Percentiles rank a stretch among this genome's conserved stretches.
Evolutionary conservation across 2,797 vertebrate species (phyloP).

Genomic region (Pachyuromys duprasi): DNA sequence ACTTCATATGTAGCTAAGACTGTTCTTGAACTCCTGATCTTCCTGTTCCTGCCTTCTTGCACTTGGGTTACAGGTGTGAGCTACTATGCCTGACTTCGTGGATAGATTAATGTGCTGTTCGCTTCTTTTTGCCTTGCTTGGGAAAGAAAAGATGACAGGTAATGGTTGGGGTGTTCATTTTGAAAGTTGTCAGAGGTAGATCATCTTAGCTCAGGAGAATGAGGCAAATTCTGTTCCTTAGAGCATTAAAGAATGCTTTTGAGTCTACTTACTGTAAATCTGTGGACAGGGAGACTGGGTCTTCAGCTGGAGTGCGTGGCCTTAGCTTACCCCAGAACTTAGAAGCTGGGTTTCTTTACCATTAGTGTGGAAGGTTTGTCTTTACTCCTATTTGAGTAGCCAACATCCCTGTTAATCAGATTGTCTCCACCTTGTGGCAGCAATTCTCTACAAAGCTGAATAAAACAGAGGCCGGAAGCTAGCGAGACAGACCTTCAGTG

Average conservation of each 20-base stretch:
- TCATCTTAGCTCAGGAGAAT: neutral
- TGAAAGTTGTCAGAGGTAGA: constrained; percentile 35
- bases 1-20: neutral
- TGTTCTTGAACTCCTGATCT: neutral
- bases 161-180: neutral
- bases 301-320: neutral
- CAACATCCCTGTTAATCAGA: neutral
- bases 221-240: neutral
- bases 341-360: neutral
- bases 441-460: constrained; percentile 45
- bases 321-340: constrained; percentile 7
- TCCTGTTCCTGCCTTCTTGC: neutral
- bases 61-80: neutral
- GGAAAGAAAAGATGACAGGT: neutral
- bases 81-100: neutral
- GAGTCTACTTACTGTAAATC: constrained; percentile 24
- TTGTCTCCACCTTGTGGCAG: constrained; percentile 75
- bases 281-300: constrained; percentile 24
- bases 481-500: neutral
- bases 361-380: constrained; percentile 11
- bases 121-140: constrained; percentile 33
- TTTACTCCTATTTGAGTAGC: neutral
- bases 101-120: neutral
- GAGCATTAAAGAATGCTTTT: constrained; percentile 31
- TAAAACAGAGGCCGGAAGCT: neutral